These are phyloP conservation scores for Ptyas mucosa DNA, from an alignment of 2,113 vertebrate genomes.

Conservation along the genomic window DNA sequence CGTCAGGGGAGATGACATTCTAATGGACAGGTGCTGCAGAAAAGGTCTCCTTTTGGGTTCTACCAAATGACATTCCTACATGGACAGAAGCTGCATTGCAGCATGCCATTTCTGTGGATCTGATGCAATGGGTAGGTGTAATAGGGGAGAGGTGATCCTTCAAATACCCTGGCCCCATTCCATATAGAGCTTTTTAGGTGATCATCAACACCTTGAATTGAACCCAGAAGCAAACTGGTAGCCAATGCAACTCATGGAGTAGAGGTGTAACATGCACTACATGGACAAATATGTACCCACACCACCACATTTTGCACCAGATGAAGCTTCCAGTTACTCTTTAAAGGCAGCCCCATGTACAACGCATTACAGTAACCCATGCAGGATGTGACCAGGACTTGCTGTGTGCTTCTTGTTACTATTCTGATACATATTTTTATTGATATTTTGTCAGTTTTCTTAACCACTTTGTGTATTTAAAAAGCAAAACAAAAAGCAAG, in stretches of 20 bases:
- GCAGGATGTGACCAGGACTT: not conserved
- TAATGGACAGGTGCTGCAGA: not conserved
- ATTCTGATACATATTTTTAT: not conserved
- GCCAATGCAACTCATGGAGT: not conserved
- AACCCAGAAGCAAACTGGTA: not conserved
- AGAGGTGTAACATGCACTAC: not conserved
- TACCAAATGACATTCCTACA: too few species aligned
- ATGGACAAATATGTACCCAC: not conserved
- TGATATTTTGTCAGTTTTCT: not conserved
- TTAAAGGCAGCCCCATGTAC: not conserved
- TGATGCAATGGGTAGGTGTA: not conserved
- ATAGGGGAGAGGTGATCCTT: not conserved
- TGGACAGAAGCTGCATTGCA: not conserved
- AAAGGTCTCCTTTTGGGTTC: too few species aligned
- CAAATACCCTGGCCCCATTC: not conserved
- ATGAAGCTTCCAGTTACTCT: not conserved
- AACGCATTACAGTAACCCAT: not conserved
- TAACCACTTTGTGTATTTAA: not conserved
- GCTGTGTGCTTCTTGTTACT: not conserved
- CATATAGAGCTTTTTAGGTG: not conserved
- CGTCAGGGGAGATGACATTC: not conserved
- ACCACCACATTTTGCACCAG: not conserved
- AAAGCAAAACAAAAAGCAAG: not conserved
- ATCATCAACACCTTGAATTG: not conserved
- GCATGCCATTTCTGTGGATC: not conserved